Percentiles rank a stretch among this genome's conserved stretches.
Conservation (phyloP, 2,888 invertebrate genomes). For the Hirudinaria manillensis region DNA sequence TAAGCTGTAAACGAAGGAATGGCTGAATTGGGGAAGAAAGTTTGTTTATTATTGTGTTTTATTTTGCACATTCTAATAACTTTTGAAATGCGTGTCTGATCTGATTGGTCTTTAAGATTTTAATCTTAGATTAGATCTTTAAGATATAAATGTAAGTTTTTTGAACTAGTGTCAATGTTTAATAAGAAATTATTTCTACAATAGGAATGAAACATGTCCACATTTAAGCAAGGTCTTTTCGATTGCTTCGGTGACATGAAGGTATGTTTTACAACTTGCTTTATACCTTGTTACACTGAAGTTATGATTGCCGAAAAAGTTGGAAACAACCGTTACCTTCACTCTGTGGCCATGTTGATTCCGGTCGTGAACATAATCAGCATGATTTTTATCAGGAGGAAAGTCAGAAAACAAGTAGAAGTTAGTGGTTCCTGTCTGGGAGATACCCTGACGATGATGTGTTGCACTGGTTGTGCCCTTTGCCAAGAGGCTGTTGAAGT, state of each 20-base stretch:
- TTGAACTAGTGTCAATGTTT: no score
- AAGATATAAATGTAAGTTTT: no score
- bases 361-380: conserved; percentile 14
- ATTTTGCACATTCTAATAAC: no score
- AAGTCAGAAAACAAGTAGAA: conserved; percentile 45
- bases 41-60: no score
- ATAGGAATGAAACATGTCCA: no score
- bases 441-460: conserved; percentile 44
- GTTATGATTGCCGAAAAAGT: conserved; percentile 50
- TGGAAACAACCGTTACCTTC: conserved; percentile 48
- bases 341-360: conserved; percentile 38
- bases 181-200: no score
- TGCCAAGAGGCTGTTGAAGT: conserved; percentile 43
- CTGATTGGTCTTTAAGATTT: no score
- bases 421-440: conserved; percentile 44
- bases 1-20: no score
- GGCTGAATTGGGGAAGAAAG: no score
- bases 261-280: conserved; percentile 48
- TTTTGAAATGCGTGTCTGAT: no score
- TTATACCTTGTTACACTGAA: conserved; percentile 49
- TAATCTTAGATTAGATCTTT: no score
- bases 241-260: conserved; percentile 50
- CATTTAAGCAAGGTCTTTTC: conserved; percentile 44
- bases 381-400: not conserved
- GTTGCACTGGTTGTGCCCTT: conserved; percentile 45